Percentiles rank a stretch among this genome's conserved stretches.
These are phyloP conservation scores for Ischnus inquisitorius DNA, from an alignment of 2,888 invertebrate genomes.

Conservation along the genomic window DNA sequence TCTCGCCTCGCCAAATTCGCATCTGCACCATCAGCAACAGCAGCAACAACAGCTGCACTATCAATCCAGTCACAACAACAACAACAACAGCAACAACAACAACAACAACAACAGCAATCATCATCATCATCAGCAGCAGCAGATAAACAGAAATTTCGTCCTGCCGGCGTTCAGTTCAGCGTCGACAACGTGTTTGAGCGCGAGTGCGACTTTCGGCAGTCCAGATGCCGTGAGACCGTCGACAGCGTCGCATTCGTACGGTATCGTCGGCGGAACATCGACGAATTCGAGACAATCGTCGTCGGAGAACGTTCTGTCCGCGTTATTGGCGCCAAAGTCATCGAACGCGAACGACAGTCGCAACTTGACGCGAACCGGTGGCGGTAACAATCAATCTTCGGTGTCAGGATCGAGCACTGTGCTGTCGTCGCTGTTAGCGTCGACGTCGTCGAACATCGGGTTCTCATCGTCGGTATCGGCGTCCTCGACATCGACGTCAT, in stretches of 20 bases:
- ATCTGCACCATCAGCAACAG: constrained; percentile 67
- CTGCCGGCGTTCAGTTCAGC: constrained; percentile 68
- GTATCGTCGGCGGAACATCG: constrained; percentile 63
- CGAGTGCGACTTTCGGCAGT: constrained; percentile 76
- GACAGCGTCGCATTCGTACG: constrained; percentile 67
- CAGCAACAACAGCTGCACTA: constrained; percentile 68
- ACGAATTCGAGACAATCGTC: constrained; percentile 57
- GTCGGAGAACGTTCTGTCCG: constrained; percentile 73
- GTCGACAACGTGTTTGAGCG: constrained; percentile 69
- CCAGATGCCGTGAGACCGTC: constrained; percentile 74
- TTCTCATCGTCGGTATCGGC: constrained; percentile 64
- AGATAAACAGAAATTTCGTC: constrained; percentile 68
- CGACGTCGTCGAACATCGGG: constrained; percentile 66
- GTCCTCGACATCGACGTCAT: constrained; percentile 66
- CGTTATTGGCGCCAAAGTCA: constrained; percentile 74
- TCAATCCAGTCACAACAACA: constrained; percentile 60
- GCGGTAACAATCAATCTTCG: constrained; percentile 54
- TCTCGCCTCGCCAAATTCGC: constrained; percentile 47
- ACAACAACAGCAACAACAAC: constrained; percentile 60
- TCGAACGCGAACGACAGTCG: constrained; percentile 67
- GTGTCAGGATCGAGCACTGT: constrained; percentile 69
- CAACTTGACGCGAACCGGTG: constrained; percentile 54
- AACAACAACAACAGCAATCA: constrained; percentile 59
- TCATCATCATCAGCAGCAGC: constrained; percentile 65
- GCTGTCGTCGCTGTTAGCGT: constrained; percentile 74